A percentile compares a stretch with the other conserved stretches of the same genome.
These are phyloP conservation scores for Zoanthus sociatus DNA, from an alignment of 92 coral and sea anemone genomes.

Conservation along the genomic window DNA sequence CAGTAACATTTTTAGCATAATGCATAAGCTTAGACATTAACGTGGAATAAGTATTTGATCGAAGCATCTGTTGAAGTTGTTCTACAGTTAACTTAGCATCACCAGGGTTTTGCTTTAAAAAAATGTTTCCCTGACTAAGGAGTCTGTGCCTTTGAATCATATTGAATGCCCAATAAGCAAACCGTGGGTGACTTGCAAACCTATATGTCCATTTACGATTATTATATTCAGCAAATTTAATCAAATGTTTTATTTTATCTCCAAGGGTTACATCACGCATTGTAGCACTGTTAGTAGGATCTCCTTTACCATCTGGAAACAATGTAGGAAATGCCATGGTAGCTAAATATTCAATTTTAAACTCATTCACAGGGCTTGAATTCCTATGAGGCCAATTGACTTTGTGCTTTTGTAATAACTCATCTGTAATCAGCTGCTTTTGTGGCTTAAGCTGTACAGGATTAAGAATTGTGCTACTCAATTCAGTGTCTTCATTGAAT, in stretches of 20 bases:
- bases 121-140: constrained; percentile 27
- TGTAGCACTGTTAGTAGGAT: constrained; percentile 56
- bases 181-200: constrained; percentile 71
- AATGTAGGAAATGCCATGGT: constrained; percentile 7
- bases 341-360: background rate
- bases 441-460: constrained; percentile 10
- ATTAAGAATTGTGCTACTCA: constrained; percentile 46
- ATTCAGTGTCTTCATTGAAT: constrained; percentile 35
- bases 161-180: constrained; percentile 63
- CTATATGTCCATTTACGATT: constrained; percentile 62
- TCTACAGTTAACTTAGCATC: constrained; percentile 35
- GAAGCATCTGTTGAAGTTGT: constrained; percentile 41
- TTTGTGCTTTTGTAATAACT: constrained; percentile 1
- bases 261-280: constrained; percentile 53
- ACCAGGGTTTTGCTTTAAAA: constrained; percentile 37
- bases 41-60: constrained; percentile 51
- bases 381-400: background rate
- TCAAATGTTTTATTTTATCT: constrained; percentile 55
- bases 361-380: background rate
- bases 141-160: constrained; percentile 44
- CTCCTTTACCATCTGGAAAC: constrained; percentile 57
- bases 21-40: constrained; percentile 60
- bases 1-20: constrained; percentile 68
- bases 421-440: background rate
- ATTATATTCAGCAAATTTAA: constrained; percentile 58